phyloP scores from a whole-genome alignment of 2,113 vertebrate species.

The Clarias magur region DNA sequence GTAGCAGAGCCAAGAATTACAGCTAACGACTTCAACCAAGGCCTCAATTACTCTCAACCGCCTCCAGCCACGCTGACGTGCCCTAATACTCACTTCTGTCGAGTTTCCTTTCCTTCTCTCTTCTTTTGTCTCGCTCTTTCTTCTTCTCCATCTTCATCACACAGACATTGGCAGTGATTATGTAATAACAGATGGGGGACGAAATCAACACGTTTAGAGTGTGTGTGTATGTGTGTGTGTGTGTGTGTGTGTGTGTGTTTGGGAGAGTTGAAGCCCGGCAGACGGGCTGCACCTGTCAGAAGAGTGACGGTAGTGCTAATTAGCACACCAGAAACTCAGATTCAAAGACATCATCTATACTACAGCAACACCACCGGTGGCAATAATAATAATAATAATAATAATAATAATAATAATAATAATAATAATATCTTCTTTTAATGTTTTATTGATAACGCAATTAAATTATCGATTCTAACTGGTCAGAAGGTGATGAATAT shows the following conservation, averaged over 20 bases:
- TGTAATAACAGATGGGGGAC: constrained; percentile 99
- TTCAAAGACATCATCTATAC: constrained; percentile 65
- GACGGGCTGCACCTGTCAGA: constrained; percentile 99
- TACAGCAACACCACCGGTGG: neutral
- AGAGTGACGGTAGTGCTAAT: constrained; percentile 95
- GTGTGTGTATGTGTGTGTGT: constrained; percentile 36
- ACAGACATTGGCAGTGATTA: constrained; percentile 98
- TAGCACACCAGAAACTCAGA: constrained; percentile 94
- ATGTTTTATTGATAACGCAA: neutral
- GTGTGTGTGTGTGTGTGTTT: constrained; percentile 42
- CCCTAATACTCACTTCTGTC: constrained; percentile 27
- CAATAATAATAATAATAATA: neutral
- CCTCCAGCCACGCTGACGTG: constrained; percentile 33
- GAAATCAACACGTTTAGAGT: constrained; percentile 93
- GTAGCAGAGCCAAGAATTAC: constrained; percentile 35
- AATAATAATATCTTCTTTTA: neutral
- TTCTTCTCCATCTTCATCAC: constrained; percentile 71
- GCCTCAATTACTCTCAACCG: constrained; percentile 34
- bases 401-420: neutral
- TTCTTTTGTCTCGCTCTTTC: constrained; percentile 36
- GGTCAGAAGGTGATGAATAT: neutral
- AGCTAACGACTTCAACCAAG: constrained; percentile 38
- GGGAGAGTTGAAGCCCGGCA: constrained; percentile 84
- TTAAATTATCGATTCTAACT: neutral
- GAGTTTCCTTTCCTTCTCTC: constrained; percentile 10